Conservation (phyloP, 1,140 invertebrate species). For the Euglossa dilemma region DNA sequence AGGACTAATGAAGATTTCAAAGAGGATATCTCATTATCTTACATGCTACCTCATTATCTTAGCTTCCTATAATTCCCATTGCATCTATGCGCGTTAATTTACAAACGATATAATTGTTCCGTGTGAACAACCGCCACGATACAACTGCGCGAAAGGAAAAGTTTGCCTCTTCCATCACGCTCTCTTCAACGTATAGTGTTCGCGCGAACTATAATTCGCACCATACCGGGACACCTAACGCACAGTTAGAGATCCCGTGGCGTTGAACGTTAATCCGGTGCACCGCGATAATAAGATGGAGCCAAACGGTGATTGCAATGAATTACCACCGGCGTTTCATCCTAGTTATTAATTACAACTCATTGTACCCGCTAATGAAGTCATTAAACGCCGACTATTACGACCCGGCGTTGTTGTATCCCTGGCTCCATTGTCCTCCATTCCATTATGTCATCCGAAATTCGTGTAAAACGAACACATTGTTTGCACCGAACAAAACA, state of each 20-base stretch:
- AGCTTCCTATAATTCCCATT: no score
- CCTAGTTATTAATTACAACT: neutral
- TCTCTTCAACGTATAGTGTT: neutral
- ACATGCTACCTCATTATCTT: no score
- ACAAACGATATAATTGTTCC: neutral
- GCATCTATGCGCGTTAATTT: neutral
- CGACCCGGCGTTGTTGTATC: neutral
- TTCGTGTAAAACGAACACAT: neutral
- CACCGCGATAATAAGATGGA: neutral
- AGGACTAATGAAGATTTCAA: no score
- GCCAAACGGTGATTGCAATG: neutral
- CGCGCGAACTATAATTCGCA: neutral
- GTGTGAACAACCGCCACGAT: neutral
- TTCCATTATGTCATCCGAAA: neutral
- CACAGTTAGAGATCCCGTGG: no score
- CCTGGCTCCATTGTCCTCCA: no score
- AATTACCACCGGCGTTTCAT: neutral
- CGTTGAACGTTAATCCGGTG: neutral
- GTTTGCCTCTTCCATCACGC: neutral
- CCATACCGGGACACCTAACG: neutral
- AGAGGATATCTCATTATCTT: no score
- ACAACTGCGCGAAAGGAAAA: neutral
- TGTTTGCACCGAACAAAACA: neutral
- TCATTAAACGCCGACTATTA: constrained; percentile 3
- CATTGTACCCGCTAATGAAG: constrained; percentile 4